Conservation (phyloP, 2,113 vertebrate species). For the Campylomormyrus tamandua region DNA sequence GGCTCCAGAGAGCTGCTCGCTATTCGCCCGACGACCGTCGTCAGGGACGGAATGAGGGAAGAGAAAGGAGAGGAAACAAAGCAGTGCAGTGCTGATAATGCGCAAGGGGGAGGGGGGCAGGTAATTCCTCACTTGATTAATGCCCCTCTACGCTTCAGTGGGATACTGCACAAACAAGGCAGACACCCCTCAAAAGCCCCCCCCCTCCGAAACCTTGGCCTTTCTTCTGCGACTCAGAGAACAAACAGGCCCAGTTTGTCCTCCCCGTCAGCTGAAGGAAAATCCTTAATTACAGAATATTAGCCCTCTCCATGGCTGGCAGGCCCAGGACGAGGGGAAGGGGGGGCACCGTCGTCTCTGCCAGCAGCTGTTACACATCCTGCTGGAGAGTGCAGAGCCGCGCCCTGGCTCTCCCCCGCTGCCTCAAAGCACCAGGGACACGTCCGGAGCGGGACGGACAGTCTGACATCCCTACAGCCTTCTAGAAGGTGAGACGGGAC, state of each 20-base stretch:
- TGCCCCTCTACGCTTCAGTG: slow-evolving; percentile 79
- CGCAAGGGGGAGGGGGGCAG: slow-evolving; percentile 65
- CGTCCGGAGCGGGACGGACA: background rate
- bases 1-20: slow-evolving; percentile 84
- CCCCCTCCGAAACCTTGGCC: slow-evolving; percentile 61
- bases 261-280: slow-evolving; percentile 95
- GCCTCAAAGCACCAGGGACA: background rate
- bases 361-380: slow-evolving; percentile 71
- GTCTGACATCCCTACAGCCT: slow-evolving; percentile 27
- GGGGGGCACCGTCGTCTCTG: slow-evolving; percentile 59
- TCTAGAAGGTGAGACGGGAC: background rate
- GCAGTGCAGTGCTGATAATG: slow-evolving; percentile 94
- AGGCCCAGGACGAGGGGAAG: slow-evolving; percentile 41
- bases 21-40: slow-evolving; percentile 83
- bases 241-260: slow-evolving; percentile 99
- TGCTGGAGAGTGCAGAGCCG: slow-evolving; percentile 46
- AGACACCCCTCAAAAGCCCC: slow-evolving; percentile 79
- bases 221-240: slow-evolving; percentile 61
- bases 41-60: slow-evolving; percentile 78
- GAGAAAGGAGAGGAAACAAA: slow-evolving; percentile 35
- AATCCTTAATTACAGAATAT: slow-evolving; percentile 99
- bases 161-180: slow-evolving; percentile 88
- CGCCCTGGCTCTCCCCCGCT: background rate
- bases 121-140: slow-evolving; percentile 99
- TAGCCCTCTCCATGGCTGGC: slow-evolving; percentile 41